Evolutionary conservation across 2,113 vertebrate genomes (phyloP).

Genomic region (Paramisgurnus dabryanus): DNA sequence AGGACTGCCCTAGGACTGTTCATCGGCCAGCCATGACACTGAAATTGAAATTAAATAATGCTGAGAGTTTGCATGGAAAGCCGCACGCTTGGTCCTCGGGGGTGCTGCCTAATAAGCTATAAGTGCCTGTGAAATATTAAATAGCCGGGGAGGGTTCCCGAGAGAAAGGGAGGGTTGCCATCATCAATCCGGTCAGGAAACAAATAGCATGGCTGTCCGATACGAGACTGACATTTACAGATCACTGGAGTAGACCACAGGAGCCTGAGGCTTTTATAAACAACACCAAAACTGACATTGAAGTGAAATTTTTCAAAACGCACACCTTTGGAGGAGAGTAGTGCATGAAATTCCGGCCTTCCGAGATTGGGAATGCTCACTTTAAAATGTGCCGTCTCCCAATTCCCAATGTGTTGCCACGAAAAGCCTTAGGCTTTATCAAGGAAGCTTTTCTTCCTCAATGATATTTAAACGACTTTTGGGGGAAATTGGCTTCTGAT

Average conservation of each 20-base stretch:
- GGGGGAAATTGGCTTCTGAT: slow-evolving; percentile 23
- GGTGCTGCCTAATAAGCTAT: slow-evolving; percentile 74
- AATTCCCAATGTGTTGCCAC: slow-evolving; percentile 33
- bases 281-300: slow-evolving; percentile 28
- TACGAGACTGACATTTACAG: slow-evolving; percentile 41
- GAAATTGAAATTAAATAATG: slow-evolving; percentile 63
- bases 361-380: background rate
- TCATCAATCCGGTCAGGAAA: slow-evolving; percentile 70
- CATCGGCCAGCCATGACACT: slow-evolving; percentile 31
- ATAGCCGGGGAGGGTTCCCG: slow-evolving; percentile 70
- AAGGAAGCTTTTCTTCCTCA: slow-evolving; percentile 22
- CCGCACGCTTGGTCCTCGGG: slow-evolving; percentile 45
- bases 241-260: slow-evolving; percentile 23
- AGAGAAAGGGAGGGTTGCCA: slow-evolving; percentile 67
- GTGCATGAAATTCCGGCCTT: background rate
- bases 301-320: background rate
- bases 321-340: no score
- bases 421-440: slow-evolving; percentile 31
- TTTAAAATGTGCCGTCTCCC: background rate
- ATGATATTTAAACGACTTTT: slow-evolving; percentile 27
- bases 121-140: slow-evolving; percentile 84
- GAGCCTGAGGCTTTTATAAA: slow-evolving; percentile 39
- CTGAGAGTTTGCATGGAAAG: slow-evolving; percentile 50
- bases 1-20: slow-evolving; percentile 40
- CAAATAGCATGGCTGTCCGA: slow-evolving; percentile 60